These are phyloP conservation scores for Tympanoctomys barrerae DNA, from an alignment of 2,797 vertebrate species.

Conservation along the genomic window DNA sequence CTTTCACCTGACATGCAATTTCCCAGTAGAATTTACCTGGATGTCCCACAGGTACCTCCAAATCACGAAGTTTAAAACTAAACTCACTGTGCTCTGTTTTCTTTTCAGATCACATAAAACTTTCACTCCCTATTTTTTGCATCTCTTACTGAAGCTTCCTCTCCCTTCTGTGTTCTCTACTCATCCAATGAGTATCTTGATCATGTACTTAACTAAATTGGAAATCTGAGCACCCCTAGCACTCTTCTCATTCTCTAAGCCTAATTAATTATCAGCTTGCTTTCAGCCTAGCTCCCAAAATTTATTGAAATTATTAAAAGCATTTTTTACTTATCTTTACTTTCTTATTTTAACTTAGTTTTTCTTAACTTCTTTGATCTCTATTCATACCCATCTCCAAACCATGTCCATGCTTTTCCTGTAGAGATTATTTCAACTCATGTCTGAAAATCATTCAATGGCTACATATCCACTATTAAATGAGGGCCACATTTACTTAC, in stretches of 20 bases:
- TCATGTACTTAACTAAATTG: conserved; percentile 21
- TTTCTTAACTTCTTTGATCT: conserved; percentile 32
- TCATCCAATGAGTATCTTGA: neutral
- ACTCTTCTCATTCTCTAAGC: neutral
- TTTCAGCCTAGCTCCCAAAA: conserved; percentile 12
- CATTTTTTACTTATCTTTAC: neutral
- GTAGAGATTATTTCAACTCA: conserved; percentile 16
- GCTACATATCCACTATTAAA: neutral
- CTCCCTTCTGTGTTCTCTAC: neutral
- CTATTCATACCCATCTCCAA: neutral
- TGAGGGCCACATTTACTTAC: neutral
- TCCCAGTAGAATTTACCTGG: conserved; percentile 19
- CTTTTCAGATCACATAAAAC: neutral
- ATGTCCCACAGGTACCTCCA: neutral
- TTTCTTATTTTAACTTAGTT: conserved; percentile 25
- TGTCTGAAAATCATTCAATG: conserved; percentile 32
- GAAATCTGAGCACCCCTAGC: neutral
- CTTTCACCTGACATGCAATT: conserved; percentile 18
- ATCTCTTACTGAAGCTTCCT: neutral
- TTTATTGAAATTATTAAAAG: neutral
- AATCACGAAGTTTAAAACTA: conserved; percentile 19
- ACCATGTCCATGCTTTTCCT: neutral
- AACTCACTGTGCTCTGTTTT: neutral
- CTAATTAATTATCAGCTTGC: conserved; percentile 31
- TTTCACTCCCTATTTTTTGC: neutral